phyloP scores from a whole-genome alignment of 2,797 vertebrate species.

The Clarias laeviceps region DNA sequence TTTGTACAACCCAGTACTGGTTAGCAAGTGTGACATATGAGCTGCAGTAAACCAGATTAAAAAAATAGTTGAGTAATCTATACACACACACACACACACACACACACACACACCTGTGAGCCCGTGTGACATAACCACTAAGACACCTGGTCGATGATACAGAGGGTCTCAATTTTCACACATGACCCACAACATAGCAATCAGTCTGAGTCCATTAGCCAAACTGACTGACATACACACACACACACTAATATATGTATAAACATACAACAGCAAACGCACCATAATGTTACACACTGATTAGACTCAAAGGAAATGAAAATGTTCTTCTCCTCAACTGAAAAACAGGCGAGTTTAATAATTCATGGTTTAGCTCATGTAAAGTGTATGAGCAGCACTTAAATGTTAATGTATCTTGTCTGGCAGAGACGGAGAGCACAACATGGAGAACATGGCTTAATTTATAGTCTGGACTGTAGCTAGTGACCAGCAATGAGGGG shows the following conservation, averaged over 20 bases:
- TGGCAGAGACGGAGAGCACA: neutral
- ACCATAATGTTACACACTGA: slow-evolving; percentile 4
- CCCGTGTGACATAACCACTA: slow-evolving; percentile 42
- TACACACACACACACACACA: neutral
- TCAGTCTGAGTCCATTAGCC: slow-evolving; percentile 37
- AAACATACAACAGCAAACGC: neutral
- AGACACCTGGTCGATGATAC: slow-evolving; percentile 59
- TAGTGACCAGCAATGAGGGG: neutral
- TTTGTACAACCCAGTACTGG: neutral
- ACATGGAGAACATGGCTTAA: slow-evolving; percentile 17
- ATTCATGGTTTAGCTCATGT: slow-evolving; percentile 51
- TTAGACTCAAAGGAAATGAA: slow-evolving; percentile 4
- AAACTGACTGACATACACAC: neutral
- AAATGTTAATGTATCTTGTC: slow-evolving; percentile 57
- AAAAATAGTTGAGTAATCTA: slow-evolving; percentile 1
- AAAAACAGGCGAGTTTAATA: slow-evolving; percentile 50
- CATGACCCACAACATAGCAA: slow-evolving; percentile 64
- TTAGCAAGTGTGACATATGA: neutral
- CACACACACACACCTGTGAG: slow-evolving; percentile 3
- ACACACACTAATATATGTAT: neutral
- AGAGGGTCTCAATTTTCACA: slow-evolving; percentile 68
- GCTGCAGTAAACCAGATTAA: slow-evolving; percentile 21
- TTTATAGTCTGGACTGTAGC: slow-evolving; percentile 18
- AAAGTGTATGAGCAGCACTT: slow-evolving; percentile 56
- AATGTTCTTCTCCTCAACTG: slow-evolving; percentile 32